Percentiles rank a stretch among this genome's conserved stretches.
Evolutionary conservation across 2,113 vertebrate species (phyloP).

Genomic region (Atrichornis clamosus): DNA sequence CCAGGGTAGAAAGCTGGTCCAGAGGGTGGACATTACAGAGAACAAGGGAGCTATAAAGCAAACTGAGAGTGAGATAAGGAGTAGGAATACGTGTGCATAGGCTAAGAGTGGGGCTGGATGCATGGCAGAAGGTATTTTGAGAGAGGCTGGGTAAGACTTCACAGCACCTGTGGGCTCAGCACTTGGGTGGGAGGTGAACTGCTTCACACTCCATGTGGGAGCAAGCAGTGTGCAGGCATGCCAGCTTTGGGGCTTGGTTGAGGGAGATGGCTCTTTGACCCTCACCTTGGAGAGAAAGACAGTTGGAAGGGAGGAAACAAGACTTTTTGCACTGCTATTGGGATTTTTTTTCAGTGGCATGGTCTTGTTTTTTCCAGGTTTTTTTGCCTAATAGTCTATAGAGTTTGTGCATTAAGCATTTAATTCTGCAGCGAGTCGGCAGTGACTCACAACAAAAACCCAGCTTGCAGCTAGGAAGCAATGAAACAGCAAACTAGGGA

Average conservation of each 20-base stretch:
- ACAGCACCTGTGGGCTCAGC: neutral
- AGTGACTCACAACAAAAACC: neutral
- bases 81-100: neutral
- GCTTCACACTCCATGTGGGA: neutral
- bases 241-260: too few species aligned
- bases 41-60: neutral
- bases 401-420: neutral
- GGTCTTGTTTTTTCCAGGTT: neutral
- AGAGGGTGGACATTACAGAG: rapidly evolving
- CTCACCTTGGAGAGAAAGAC: rapidly evolving
- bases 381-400: neutral
- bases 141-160: neutral
- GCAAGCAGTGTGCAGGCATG: neutral
- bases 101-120: neutral
- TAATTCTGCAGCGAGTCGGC: neutral
- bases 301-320: neutral
- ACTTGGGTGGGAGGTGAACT: neutral
- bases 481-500: neutral
- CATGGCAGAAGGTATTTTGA: neutral
- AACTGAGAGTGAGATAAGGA: neutral
- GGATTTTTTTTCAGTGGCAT: neutral
- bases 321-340: neutral
- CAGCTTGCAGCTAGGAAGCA: neutral
- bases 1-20: neutral
- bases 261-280: neutral